Percentiles rank a stretch among this genome's conserved stretches.
Evolutionary conservation across 1,140 invertebrate species (phyloP).

Genomic region (Dufourea novaeangliae): DNA sequence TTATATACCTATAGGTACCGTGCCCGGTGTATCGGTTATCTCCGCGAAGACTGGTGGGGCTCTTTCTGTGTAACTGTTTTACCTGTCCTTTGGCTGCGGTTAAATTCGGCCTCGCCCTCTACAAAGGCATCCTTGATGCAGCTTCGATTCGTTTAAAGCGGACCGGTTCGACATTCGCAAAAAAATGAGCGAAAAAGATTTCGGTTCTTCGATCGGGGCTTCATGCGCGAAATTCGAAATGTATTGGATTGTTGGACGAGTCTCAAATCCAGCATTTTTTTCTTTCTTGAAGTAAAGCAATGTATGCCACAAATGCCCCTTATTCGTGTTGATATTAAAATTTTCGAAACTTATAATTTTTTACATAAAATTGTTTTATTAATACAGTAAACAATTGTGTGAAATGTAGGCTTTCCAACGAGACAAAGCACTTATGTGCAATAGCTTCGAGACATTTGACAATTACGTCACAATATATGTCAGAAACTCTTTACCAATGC

Average conservation of each 20-base stretch:
- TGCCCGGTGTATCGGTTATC: slow-evolving; percentile 61
- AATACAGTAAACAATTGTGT: too few relatives aligned
- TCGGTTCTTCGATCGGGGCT: slow-evolving; percentile 13
- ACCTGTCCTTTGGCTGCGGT: slow-evolving; percentile 41
- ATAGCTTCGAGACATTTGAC: too few relatives aligned
- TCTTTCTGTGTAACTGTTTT: slow-evolving; percentile 51
- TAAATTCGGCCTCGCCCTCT: slow-evolving; percentile 49
- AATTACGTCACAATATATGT: too few relatives aligned
- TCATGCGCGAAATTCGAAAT: background rate
- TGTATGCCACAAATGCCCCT: too few relatives aligned
- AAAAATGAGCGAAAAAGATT: slow-evolving; percentile 11
- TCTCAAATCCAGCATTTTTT: too few relatives aligned
- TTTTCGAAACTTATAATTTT: too few relatives aligned
- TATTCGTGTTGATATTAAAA: too few relatives aligned
- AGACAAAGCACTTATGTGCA: too few relatives aligned
- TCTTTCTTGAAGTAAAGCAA: too few relatives aligned
- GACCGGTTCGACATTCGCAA: slow-evolving; percentile 15
- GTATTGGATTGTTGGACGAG: background rate
- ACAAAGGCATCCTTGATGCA: slow-evolving; percentile 33
- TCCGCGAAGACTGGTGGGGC: slow-evolving; percentile 48
- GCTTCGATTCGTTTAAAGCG: slow-evolving; percentile 33
- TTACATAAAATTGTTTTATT: too few relatives aligned
- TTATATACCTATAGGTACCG: slow-evolving; percentile 63
- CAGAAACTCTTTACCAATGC: too few relatives aligned
- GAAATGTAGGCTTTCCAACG: too few relatives aligned